A percentile compares a stretch with the other conserved stretches of the same genome.
These are phyloP conservation scores for Plagiodera versicolora DNA, from an alignment of 2,888 invertebrate genomes.

Conservation along the genomic window DNA sequence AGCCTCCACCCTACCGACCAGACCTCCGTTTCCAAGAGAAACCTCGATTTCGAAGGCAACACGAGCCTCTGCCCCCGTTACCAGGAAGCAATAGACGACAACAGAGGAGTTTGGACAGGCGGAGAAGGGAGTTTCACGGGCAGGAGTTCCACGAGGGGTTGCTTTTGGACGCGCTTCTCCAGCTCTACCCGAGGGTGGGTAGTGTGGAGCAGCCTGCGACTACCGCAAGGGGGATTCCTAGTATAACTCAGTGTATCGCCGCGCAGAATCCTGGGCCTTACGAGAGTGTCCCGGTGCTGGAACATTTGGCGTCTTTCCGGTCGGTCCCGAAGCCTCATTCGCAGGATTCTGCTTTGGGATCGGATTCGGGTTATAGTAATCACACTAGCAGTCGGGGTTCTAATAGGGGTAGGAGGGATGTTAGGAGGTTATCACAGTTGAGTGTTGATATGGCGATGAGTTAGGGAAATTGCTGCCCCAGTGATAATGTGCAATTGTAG, in stretches of 20 bases:
- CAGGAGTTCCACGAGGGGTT: constrained; percentile 81
- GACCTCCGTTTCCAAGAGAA: constrained; percentile 54
- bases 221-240: constrained; percentile 48
- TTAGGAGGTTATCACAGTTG: constrained; percentile 52
- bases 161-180: constrained; percentile 71
- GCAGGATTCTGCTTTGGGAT: constrained; percentile 78
- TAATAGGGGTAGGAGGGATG: constrained; percentile 49
- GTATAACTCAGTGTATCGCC: constrained; percentile 54
- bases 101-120: constrained; percentile 58
- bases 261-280: constrained; percentile 59
- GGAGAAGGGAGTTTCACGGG: constrained; percentile 48
- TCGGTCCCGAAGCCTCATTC: constrained; percentile 67
- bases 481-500: no score
- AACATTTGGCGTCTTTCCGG: constrained; percentile 64
- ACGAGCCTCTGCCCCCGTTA: constrained; percentile 62
- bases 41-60: constrained; percentile 62
- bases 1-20: constrained; percentile 52
- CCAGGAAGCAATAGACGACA: constrained; percentile 57
- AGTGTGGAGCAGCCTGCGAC: constrained; percentile 60
- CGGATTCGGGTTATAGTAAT: constrained; percentile 85
- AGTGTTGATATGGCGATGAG: constrained; percentile 54
- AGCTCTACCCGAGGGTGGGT: constrained; percentile 72
- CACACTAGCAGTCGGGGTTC: constrained; percentile 67
- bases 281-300: constrained; percentile 70
- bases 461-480: constrained; percentile 33